These are phyloP conservation scores for Galerucella nymphaeae DNA, from an alignment of 2,888 invertebrate genomes.

Conservation along the genomic window DNA sequence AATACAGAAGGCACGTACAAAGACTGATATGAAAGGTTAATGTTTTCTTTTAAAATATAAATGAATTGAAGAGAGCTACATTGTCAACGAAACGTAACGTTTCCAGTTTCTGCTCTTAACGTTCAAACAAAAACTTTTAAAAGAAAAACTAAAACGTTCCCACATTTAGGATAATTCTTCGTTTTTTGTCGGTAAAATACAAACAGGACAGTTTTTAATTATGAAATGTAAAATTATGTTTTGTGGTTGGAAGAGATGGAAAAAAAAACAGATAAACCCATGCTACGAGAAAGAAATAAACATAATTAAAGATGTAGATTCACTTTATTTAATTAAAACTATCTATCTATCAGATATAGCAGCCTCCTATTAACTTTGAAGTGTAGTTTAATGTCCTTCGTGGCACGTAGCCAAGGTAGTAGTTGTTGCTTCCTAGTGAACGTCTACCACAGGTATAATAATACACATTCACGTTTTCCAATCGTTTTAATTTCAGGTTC, in stretches of 20 bases:
- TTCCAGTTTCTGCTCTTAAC: background rate
- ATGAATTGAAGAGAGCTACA: slow-evolving; percentile 25
- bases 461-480: too few relatives aligned
- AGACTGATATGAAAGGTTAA: slow-evolving; percentile 23
- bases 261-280: background rate
- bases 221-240: slow-evolving; percentile 8
- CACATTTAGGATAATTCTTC: background rate
- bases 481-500: background rate
- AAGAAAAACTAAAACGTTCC: background rate
- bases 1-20: slow-evolving; percentile 14
- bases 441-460: too few relatives aligned
- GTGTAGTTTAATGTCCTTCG: too few relatives aligned
- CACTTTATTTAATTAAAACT: too few relatives aligned
- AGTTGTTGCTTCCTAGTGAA: too few relatives aligned
- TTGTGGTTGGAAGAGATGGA: background rate
- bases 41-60: slow-evolving; percentile 23
- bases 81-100: slow-evolving; percentile 8
- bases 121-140: background rate
- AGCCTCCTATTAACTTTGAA: too few relatives aligned
- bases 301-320: background rate
- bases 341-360: too few relatives aligned
- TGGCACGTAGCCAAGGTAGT: too few relatives aligned
- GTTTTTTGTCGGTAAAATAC: background rate
- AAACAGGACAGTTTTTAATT: slow-evolving; percentile 10
- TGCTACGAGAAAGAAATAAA: background rate